Base-by-base conservation (phyloP, 2,888 invertebrate species). In the Drosophila suboccidentalis region DNA sequence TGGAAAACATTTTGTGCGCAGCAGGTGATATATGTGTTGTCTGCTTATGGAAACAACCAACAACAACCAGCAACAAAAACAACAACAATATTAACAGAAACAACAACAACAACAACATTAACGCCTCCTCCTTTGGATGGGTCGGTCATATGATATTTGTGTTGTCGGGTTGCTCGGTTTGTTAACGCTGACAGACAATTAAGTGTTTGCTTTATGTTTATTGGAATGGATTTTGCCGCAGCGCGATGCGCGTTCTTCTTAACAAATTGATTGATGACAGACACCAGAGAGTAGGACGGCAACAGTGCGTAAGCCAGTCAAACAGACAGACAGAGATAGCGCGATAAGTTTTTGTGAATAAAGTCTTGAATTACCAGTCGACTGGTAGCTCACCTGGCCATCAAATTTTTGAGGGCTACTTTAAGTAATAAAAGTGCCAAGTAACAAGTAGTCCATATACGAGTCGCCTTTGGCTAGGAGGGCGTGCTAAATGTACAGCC, bases 111-210 rank as follows among this genome's bases (percentile, higher is more conserved):
- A 61, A 73, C 75, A 78, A 68, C 79, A 76, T 54, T 62, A 66
- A 77, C 79, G 76, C 76, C 75, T 75, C 71, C 83, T 64, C 58
- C 71, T 51, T 66, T 55, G 47, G 50, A 53, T 41, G 46, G 49
- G 41, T 58, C 46, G 84, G 89, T 82, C 84, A 85, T 89, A 82
- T 85, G 85, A 85, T 85, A 89, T 82, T 87, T 89, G 82, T 89
- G 85, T 85, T 89, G 88, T 80, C 78, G 78, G 77, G 80, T 77
- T 70, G 78, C 78, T 87, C 87, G 87, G 89, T 85, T 85, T 89
- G 90, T 86, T 86, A 86, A 87, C 86, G 84, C 85, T 87, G 90
- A 89, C 90, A 87, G 90, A 88, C 86, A 87, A 87, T 87, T 87
- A 87, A 87, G 90, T 87, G 89, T 88, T 83, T 89, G 86, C 89